Evolutionary conservation across 2,797 vertebrate genomes (phyloP), one percentile per base, ranked within the genome.

Genomic region (Momotus momota): DNA sequence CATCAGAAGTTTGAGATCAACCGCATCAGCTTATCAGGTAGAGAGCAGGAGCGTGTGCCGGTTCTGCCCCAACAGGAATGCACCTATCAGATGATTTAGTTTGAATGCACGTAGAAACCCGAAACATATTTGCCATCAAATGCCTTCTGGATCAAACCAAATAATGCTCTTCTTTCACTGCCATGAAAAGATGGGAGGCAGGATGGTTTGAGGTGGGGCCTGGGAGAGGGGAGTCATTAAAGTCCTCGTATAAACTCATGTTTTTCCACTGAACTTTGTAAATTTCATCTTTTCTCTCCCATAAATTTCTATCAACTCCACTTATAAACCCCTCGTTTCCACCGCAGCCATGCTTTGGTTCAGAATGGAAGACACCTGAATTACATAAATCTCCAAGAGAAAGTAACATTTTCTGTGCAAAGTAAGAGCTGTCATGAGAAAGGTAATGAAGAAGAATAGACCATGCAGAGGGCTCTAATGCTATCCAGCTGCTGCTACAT

Each of bases 391-490:
- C 98, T 98, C 97, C 97, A 98, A 98, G 97, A 97, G 98, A 98
- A 98, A 98, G 98, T 98, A 98, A 99, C 98, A 98, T 98, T 99
- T 99, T 98, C 96, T 97, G 92, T 94, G 90, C 89, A 96, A 98
- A 98, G 88, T 98, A 99, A 99, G 98, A 99, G 98, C 98, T 99
- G 96, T 99, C 98, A 98, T 98, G 97, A 97, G 97, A 97, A 98
- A 98, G 97, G 98, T 98, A 98, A 99, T 98, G 98, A 99, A 99
- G 99, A 99, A 99, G 98, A 99, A 99, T 98, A 98, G 99, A 98
- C 98, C 96, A 91, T 98, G 98, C 98, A 98, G 98, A 98, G 97
- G 96, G 95, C 96, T 97, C 97, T 99, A 99, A 99, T 99, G 98
- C 98, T 98, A 98, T 98, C 98, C 99, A 99, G 99, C 99, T 99